These are phyloP conservation scores for Euproctis similis DNA, from an alignment of 2,888 invertebrate genomes.

Conservation along the genomic window DNA sequence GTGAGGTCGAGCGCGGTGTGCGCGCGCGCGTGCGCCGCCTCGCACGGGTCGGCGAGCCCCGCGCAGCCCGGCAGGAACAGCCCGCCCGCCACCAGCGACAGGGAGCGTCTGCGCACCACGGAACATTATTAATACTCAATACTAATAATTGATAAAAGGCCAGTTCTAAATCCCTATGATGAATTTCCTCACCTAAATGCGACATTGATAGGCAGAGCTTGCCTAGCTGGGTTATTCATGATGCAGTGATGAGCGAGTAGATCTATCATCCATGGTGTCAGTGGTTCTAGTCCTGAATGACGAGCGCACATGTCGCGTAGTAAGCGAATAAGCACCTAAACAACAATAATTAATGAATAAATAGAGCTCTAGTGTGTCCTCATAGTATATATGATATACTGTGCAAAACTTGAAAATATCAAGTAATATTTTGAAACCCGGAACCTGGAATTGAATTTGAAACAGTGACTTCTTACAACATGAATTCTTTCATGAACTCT, in stretches of 20 bases:
- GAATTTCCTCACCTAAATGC: slow-evolving; percentile 80
- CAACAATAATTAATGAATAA: no score
- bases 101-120: slow-evolving; percentile 77
- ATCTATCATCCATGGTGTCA: slow-evolving; percentile 98
- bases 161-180: no score
- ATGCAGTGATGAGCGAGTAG: slow-evolving; percentile 96
- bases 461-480: no score
- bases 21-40: slow-evolving; percentile 89
- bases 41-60: slow-evolving; percentile 95
- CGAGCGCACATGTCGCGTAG: slow-evolving; percentile 93
- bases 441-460: no score
- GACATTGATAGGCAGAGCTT: slow-evolving; percentile 92
- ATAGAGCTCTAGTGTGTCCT: no score
- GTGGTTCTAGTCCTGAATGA: slow-evolving; percentile 91
- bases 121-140: not conserved
- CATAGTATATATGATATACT: no score
- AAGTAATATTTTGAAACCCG: no score
- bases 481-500: no score
- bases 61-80: slow-evolving; percentile 96
- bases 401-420: no score
- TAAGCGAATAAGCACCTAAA: slow-evolving; percentile 88
- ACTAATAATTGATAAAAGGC: no score
- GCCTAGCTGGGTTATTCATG: slow-evolving; percentile 95
- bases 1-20: slow-evolving; percentile 93
- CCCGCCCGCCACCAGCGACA: slow-evolving; percentile 94